Evolutionary conservation across 1,140 invertebrate species (phyloP).

Genomic region (Capitella teleta): DNA sequence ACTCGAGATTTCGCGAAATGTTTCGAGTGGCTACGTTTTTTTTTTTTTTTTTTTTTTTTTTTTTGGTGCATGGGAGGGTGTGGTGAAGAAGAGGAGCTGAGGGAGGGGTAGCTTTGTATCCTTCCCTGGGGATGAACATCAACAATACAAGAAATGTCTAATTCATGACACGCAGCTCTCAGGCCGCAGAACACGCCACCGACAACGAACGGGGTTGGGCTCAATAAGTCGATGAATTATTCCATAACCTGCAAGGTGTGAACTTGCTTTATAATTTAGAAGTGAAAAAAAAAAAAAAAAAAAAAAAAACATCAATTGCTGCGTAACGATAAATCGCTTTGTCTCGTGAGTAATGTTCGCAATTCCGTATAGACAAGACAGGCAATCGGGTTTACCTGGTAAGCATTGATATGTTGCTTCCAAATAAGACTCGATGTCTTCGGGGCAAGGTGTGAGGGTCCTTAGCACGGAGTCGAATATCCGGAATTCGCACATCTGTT

Average conservation of each 20-base stretch:
- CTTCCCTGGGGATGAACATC: too few species aligned
- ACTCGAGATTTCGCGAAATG: neutral
- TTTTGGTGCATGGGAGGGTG: too few species aligned
- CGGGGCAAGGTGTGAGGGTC: slow-evolving; percentile 1
- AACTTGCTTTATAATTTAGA: neutral
- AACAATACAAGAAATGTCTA: too few species aligned
- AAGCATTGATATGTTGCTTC: slow-evolving; percentile 7
- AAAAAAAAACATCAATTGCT: neutral
- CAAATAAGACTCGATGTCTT: slow-evolving; percentile 7
- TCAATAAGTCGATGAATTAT: too few species aligned
- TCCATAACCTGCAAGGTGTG: neutral
- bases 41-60: too few species aligned
- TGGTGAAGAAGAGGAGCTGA: too few species aligned
- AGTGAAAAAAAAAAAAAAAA: neutral
- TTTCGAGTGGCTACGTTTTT: neutral
- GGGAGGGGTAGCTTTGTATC: too few species aligned
- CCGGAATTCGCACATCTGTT: neutral
- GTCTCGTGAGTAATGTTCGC: neutral
- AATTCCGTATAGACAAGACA: neutral
- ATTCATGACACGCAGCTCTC: too few species aligned
- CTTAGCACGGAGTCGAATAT: slow-evolving; percentile 3
- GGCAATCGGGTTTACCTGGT: neutral
- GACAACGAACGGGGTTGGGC: too few species aligned
- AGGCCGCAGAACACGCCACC: too few species aligned
- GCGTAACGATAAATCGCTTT: neutral